A percentile compares a stretch with the other conserved stretches of the same genome.
These are phyloP conservation scores for Yasuhikotakia modesta DNA, from an alignment of 2,797 vertebrate species.

Conservation along the genomic window DNA sequence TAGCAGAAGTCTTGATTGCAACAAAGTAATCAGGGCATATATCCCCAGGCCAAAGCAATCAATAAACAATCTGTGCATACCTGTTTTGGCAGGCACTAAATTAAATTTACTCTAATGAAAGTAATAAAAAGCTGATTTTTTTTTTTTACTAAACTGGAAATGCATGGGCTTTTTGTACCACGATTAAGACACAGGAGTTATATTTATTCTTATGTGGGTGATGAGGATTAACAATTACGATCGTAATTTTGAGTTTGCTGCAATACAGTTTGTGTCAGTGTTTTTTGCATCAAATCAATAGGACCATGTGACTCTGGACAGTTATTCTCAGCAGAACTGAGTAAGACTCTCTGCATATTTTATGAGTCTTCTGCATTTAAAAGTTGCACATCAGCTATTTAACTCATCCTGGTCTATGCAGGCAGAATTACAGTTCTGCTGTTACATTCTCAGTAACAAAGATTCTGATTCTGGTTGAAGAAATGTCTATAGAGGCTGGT, in stretches of 20 bases:
- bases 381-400: constrained; percentile 45
- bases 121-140: neutral
- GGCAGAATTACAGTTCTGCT: too few species aligned
- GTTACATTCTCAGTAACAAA: neutral
- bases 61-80: neutral
- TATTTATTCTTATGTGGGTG: constrained; percentile 3
- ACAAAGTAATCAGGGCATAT: neutral
- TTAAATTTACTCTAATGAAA: neutral
- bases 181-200: neutral
- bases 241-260: constrained; percentile 38
- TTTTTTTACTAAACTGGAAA: neutral
- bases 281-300: constrained; percentile 50
- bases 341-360: constrained; percentile 56
- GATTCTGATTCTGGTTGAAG: too few species aligned
- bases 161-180: neutral
- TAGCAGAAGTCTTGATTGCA: constrained; percentile 1
- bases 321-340: too few species aligned
- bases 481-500: neutral
- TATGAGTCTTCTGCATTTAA: constrained; percentile 51
- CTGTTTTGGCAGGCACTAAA: neutral
- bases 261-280: constrained; percentile 38
- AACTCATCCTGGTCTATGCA: too few species aligned
- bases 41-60: neutral
- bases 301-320: constrained; percentile 34
- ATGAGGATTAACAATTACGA: constrained; percentile 8